phyloP scores from a whole-genome alignment of 2,113 vertebrate species.

The Nematolebias whitei region DNA sequence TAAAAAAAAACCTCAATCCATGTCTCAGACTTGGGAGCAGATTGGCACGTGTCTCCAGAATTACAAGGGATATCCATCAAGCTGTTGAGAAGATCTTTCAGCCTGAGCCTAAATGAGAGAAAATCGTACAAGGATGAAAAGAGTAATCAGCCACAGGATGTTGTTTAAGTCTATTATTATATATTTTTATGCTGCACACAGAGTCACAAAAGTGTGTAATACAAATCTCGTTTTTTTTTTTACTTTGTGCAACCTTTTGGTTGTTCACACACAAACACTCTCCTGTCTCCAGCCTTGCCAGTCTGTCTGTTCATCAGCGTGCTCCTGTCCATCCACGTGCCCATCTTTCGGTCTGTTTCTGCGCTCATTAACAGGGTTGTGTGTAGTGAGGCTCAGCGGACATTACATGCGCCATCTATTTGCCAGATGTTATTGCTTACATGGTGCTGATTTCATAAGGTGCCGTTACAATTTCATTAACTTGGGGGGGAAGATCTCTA shows the following conservation, averaged over 20 bases:
- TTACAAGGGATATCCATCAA: neutral
- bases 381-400: constrained; percentile 69
- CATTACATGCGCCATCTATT: constrained; percentile 80
- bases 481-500: constrained; percentile 56
- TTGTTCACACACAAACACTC: neutral
- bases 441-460: constrained; percentile 79
- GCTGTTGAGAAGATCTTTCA: neutral
- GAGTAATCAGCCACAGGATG: neutral
- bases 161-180: too few relatives aligned
- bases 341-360: constrained; percentile 56
- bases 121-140: neutral
- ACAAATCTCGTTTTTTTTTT: too few relatives aligned
- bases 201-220: neutral
- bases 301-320: neutral
- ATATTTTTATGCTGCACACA: neutral
- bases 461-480: constrained; percentile 79
- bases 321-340: constrained; percentile 28
- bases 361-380: constrained; percentile 57
- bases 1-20: neutral
- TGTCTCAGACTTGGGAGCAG: neutral
- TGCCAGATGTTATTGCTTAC: constrained; percentile 83
- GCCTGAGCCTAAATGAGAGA: neutral
- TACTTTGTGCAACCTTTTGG: neutral
- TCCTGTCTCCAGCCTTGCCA: neutral
- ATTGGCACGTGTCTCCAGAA: neutral